phyloP scores from a whole-genome alignment of 1,140 invertebrate genomes.

The Phthorimaea operculella region DNA sequence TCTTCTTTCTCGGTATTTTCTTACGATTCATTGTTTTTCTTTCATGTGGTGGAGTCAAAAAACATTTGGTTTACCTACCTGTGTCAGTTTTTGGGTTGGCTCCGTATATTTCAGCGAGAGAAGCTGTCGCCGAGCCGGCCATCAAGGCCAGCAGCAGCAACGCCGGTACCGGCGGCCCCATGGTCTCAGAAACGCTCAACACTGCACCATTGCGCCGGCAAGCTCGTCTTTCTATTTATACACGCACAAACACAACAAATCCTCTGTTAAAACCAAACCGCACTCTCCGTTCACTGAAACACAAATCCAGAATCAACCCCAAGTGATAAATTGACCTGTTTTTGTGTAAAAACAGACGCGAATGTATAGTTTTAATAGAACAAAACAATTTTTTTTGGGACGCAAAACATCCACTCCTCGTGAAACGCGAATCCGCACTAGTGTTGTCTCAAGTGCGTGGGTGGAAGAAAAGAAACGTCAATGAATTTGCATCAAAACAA shows the following conservation, averaged over 20 bases:
- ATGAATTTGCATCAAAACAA: too few relatives aligned
- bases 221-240: neutral
- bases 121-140: too few relatives aligned
- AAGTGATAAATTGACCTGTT: neutral
- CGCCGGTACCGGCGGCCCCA: too few relatives aligned
- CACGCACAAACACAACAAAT: neutral
- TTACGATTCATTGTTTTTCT: too few relatives aligned
- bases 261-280: neutral
- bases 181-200: neutral
- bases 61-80: too few relatives aligned
- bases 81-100: too few relatives aligned
- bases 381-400: neutral
- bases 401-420: neutral
- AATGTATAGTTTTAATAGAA: neutral
- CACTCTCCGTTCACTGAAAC: neutral
- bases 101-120: too few relatives aligned
- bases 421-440: neutral
- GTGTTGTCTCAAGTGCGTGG: neutral
- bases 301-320: neutral
- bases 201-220: neutral
- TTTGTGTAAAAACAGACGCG: neutral
- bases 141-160: too few relatives aligned
- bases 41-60: too few relatives aligned
- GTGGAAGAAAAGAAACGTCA: too few relatives aligned
- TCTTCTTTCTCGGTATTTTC: too few relatives aligned